These are phyloP conservation scores for Lamproptera curius DNA, from an alignment of 2,888 invertebrate genomes.

Conservation along the genomic window DNA sequence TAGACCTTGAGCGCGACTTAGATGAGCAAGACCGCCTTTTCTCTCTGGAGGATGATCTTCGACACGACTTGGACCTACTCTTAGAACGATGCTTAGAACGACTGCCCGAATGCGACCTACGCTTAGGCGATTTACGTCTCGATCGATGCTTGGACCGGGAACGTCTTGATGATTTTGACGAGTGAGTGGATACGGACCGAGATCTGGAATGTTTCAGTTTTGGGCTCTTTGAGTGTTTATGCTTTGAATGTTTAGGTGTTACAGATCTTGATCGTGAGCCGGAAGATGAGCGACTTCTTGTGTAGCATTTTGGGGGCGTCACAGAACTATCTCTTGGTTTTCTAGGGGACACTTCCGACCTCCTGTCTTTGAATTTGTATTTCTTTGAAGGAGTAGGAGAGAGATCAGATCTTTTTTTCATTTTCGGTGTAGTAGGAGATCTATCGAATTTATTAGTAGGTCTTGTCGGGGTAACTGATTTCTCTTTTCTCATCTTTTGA, in stretches of 20 bases:
- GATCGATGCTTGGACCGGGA: conserved; percentile 41
- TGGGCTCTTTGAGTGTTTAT: conserved; percentile 33
- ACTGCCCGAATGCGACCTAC: conserved; percentile 45
- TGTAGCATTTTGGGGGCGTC: conserved; percentile 65
- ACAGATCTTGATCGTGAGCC: conserved; percentile 48
- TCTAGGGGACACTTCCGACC: conserved; percentile 38
- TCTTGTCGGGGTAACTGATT: conserved; percentile 31
- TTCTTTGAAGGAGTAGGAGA: conserved; percentile 43
- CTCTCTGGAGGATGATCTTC: conserved; percentile 29
- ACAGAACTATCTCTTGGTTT: conserved; percentile 52
- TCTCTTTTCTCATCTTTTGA: conserved; percentile 34
- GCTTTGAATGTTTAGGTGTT: conserved; percentile 39
- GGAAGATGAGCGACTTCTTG: conserved; percentile 45
- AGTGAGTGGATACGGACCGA: conserved; percentile 36
- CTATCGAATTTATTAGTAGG: conserved; percentile 40
- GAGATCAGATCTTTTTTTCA: conserved; percentile 37
- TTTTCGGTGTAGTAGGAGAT: conserved; percentile 45
- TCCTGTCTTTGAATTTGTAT: conserved; percentile 42
- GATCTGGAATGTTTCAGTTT: conserved; percentile 35
- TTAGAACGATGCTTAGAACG: conserved; percentile 42
- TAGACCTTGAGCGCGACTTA: conserved; percentile 48
- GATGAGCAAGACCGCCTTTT: conserved; percentile 38
- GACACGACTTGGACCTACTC: conserved; percentile 29
- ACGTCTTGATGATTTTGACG: conserved; percentile 39
- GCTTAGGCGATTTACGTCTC: conserved; percentile 37